Percentiles rank a stretch among this genome's conserved stretches.
phyloP scores from a whole-genome alignment of 2,888 invertebrate genomes.

The Melipona beecheii region DNA sequence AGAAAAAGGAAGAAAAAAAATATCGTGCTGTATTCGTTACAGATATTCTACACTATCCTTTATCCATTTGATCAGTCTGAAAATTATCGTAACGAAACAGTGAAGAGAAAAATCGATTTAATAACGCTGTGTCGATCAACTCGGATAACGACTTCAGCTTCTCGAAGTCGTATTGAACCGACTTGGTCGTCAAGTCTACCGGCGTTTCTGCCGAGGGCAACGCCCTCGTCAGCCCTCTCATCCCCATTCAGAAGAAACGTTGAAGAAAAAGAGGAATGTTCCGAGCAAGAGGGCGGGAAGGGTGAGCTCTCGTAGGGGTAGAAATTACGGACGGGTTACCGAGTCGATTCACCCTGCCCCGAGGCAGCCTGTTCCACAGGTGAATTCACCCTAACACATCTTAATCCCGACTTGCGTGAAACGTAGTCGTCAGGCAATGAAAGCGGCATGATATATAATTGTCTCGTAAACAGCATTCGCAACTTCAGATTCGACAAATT shows the following conservation, averaged over 20 bases:
- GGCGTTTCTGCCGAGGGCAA: slow-evolving; percentile 66
- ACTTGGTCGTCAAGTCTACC: slow-evolving; percentile 68
- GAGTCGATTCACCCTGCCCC: slow-evolving; percentile 48
- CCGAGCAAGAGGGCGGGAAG: slow-evolving; percentile 40
- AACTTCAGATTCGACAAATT: background rate
- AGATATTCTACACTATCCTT: background rate
- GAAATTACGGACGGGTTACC: slow-evolving; percentile 31
- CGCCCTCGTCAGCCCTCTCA: slow-evolving; percentile 69
- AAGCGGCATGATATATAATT: background rate
- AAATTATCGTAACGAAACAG: background rate
- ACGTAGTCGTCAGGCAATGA: background rate
- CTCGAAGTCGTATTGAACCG: slow-evolving; percentile 67
- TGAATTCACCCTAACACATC: slow-evolving; percentile 27
- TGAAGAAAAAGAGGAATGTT: slow-evolving; percentile 64
- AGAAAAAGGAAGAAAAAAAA: background rate
- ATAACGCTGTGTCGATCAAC: slow-evolving; percentile 33
- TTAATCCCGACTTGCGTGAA: background rate
- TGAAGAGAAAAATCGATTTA: background rate
- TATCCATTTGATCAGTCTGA: background rate
- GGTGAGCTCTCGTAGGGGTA: slow-evolving; percentile 33
- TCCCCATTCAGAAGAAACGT: slow-evolving; percentile 65
- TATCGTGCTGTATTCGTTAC: background rate
- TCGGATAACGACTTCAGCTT: slow-evolving; percentile 50
- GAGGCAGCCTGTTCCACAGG: slow-evolving; percentile 38
- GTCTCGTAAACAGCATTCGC: background rate